Base-by-base conservation (phyloP, 2,888 invertebrate species). In the Pelosia muscerda region DNA sequence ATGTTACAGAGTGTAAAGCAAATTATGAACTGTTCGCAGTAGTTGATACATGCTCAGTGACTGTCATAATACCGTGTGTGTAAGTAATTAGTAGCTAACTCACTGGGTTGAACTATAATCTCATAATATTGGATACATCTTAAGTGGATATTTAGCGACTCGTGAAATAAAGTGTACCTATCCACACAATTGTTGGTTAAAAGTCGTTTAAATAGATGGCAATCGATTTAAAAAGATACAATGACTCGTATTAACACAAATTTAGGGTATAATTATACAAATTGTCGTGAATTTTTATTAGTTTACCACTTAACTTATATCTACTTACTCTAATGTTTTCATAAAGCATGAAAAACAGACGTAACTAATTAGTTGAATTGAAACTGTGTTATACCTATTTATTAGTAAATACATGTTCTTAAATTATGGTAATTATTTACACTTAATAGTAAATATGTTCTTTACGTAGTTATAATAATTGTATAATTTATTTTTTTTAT, bases 51-150 rank as follows among this genome's bases (percentile, higher is more conserved):
- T 75, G 71, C 73, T 79, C 76, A 71, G 75, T 76, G 75, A 66
- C 72, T 69, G 79, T 71, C 81, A 75, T 69, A 8, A 54, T 74
- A 75, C 74, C 80, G 84, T 86, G 86, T 88, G 84, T 84, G 86
- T 85, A 83, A 88, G 83, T 84, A 87, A 88, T 90, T 90, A 90
- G 88, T 86, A 83, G 78, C 83, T 81, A 82, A 85, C 77, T 81
- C 84, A 84, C 83, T 85, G 84, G 84, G 82, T 81, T 85, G 80
- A 77, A 80, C 74, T 77, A 65, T 74, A 66, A n/a, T 58, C 57
- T 62, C 56, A 63, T 34, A 73, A 34, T 23, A 63, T 53, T 61
- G 0, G 10, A 42, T 2, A 26, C 11, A 61, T 11, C 19, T 19
- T 61, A 61, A 23, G 22, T 42, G 49, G 15, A 26, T 22, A 49